Evolutionary conservation across 1,140 invertebrate genomes (phyloP).

Genomic region (Coenobita brevimanus): DNA sequence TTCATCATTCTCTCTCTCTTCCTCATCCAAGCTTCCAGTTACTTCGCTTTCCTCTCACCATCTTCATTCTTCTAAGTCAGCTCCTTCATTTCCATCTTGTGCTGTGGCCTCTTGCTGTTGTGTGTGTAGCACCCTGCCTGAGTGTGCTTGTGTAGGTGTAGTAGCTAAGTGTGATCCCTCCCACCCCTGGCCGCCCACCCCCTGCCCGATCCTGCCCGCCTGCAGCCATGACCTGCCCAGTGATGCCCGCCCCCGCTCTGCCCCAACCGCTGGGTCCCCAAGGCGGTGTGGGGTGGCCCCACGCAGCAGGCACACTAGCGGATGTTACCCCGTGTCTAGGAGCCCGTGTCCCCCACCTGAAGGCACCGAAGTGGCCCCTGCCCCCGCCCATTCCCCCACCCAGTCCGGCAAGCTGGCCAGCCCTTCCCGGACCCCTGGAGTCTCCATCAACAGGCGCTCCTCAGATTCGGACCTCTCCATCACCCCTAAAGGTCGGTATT

Average conservation of each 20-base stretch:
- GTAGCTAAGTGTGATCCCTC: constrained; percentile 70
- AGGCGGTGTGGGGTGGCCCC: constrained; percentile 30
- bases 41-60: constrained; percentile 6
- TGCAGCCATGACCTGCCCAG: constrained; percentile 74
- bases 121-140: constrained; percentile 30
- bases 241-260: constrained; percentile 74
- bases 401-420: constrained; percentile 63
- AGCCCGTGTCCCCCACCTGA: constrained; percentile 48
- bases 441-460: constrained; percentile 76
- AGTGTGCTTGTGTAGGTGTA: constrained; percentile 68
- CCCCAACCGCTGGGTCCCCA: constrained; percentile 71
- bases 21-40: background rate
- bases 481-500: constrained; percentile 90
- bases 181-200: constrained; percentile 71
- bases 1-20: background rate
- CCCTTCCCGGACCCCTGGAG: constrained; percentile 59
- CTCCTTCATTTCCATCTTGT: constrained; percentile 24
- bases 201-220: constrained; percentile 70
- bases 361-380: constrained; percentile 8
- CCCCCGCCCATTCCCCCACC: constrained; percentile 43
- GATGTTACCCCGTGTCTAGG: constrained; percentile 66
- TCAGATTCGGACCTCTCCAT: constrained; percentile 95
- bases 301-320: constrained; percentile 64
- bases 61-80: constrained; percentile 30
- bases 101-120: constrained; percentile 14